Base-by-base conservation (phyloP, 2,888 invertebrate species). In the Terebella lapidaria region DNA sequence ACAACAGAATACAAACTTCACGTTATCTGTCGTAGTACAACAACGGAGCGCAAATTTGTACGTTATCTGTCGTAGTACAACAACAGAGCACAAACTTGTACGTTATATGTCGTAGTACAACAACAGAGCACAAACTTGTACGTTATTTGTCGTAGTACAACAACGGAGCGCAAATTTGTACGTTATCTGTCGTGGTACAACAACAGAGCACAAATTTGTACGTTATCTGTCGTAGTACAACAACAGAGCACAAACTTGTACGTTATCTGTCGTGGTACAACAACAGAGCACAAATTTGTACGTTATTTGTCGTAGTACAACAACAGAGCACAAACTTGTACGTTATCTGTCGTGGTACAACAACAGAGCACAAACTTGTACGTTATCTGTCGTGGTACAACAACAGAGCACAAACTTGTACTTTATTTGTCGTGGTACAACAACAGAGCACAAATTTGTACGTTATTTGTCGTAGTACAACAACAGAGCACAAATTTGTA, bases 121-220 rank as follows among this genome's bases (percentile, higher is more conserved):
- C 35, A 35, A 35, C 35, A 35, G 35, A 18, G 35, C 35, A 18
- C 35, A 35, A 18, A 35, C 35, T 15, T 35, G 35, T 35, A 35
- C 10, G 35, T 35, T 18, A 35, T 35, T 18, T 15, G 35, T 35
- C 35, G 18, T 10, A 35, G 10, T 35, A 35, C 35, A 35, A 35
- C 35, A 35, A 35, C 35, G 18, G 35, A 18, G 35, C 35, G 35
- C 10, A 35, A 18, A 35, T 18, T 15, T 35, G 35, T 35, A 35
- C 10, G 35, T 35, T 18, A 35, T 35, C 18, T 15, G 35, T 35
- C 35, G 18, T 15, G 10, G 10, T 35, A 35, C 35, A 35, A 35
- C 35, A 35, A 90, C 79, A 83, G 89, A 52, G 89, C 89, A 2
- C 65, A 80, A 24, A 83, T 87, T 82, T 76, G 81, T 81, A 67